Evolutionary conservation across 1,140 invertebrate genomes (phyloP).

Genomic region (Oreohelix idahoensis): DNA sequence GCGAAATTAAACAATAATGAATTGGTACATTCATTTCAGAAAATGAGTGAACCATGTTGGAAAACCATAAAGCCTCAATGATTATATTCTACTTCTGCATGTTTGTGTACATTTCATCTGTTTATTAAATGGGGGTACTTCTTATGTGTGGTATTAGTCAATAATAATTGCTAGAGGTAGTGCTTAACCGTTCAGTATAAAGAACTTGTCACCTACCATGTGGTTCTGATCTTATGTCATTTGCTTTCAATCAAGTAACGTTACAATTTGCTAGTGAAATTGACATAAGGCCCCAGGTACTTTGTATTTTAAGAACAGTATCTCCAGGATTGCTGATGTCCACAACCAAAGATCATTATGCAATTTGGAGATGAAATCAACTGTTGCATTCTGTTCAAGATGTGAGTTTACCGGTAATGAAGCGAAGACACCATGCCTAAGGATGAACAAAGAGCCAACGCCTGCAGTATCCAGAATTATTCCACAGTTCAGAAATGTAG

Average conservation of each 20-base stretch:
- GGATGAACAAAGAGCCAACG: slow-evolving; percentile 74
- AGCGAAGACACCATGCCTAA: slow-evolving; percentile 84
- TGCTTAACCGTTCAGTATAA: not conserved
- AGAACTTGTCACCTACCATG: too few species aligned
- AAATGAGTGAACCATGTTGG: too few species aligned
- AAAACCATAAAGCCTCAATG: too few species aligned
- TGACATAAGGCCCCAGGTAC: slow-evolving; percentile 96
- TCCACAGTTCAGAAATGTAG: slow-evolving; percentile 70
- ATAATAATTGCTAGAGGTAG: not conserved
- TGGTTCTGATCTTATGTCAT: too few species aligned
- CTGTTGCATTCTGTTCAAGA: slow-evolving; percentile 78
- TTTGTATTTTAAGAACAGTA: slow-evolving; percentile 96
- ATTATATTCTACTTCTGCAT: too few species aligned
- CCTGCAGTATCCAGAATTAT: slow-evolving; percentile 69
- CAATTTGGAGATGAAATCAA: slow-evolving; percentile 90
- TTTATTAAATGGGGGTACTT: too few species aligned
- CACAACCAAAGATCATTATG: slow-evolving; percentile 97
- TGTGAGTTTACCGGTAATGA: slow-evolving; percentile 80
- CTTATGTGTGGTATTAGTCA: too few species aligned
- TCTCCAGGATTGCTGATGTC: slow-evolving; percentile 95
- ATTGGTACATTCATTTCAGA: too few species aligned
- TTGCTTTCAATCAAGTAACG: too few species aligned
- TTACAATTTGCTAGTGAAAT: slow-evolving; percentile 92
- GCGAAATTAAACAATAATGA: too few species aligned
- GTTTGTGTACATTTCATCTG: too few species aligned